phyloP scores from a whole-genome alignment of 1,140 invertebrate species.

The Pararge aegeria region DNA sequence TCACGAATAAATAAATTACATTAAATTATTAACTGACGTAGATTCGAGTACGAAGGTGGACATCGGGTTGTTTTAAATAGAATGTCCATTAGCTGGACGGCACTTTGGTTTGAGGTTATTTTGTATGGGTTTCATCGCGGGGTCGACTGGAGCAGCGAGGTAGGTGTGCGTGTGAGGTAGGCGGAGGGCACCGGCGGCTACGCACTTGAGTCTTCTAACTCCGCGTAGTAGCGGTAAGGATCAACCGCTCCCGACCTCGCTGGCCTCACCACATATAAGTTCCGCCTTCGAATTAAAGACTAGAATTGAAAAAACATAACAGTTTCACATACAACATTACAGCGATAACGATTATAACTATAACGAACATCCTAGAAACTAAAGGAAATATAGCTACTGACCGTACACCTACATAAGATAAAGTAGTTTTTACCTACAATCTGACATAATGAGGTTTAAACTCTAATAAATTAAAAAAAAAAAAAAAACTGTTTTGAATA shows the following conservation, averaged over 20 bases:
- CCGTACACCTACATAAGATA: too few species aligned
- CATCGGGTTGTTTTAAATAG: slow-evolving; percentile 46
- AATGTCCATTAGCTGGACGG: slow-evolving; percentile 52
- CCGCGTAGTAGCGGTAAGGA: slow-evolving; percentile 80
- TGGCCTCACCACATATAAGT: slow-evolving; percentile 81
- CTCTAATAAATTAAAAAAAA: too few species aligned
- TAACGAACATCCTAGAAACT: too few species aligned
- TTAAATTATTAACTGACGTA: slow-evolving; percentile 75
- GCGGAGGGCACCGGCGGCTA: slow-evolving; percentile 63
- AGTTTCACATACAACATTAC: not conserved
- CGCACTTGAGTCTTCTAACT: slow-evolving; percentile 80
- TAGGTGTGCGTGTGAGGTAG: slow-evolving; percentile 20
- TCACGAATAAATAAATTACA: slow-evolving; percentile 76
- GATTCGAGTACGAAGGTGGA: slow-evolving; percentile 56
- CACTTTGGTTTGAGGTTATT: slow-evolving; percentile 74
- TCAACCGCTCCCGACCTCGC: slow-evolving; percentile 73
- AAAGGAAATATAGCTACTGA: too few species aligned
- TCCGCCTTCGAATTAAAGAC: slow-evolving; percentile 79
- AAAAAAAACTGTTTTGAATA: too few species aligned
- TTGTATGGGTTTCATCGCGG: slow-evolving; percentile 47
- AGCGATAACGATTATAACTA: not conserved
- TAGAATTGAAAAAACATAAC: slow-evolving; percentile 60
- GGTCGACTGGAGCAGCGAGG: slow-evolving; percentile 29
- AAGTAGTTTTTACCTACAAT: too few species aligned
- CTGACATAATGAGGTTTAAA: too few species aligned